Percentiles rank a stretch among this genome's conserved stretches.
Evolutionary conservation across 2,888 invertebrate genomes (phyloP).

Genomic region (Galerucella pusilla): DNA sequence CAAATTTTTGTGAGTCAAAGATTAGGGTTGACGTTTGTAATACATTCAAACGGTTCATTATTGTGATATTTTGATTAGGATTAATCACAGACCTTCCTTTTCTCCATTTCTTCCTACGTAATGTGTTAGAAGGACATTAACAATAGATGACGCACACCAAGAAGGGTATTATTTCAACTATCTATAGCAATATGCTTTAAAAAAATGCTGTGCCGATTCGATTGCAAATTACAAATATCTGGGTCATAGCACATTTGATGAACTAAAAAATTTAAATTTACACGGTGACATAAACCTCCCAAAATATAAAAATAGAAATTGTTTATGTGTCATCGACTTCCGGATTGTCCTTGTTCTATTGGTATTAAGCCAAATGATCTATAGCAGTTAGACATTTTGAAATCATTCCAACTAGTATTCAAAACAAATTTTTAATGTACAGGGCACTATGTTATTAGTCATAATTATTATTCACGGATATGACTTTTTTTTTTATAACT

Average conservation of each 20-base stretch:
- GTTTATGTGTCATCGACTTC: constrained; percentile 2
- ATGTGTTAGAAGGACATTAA: no score
- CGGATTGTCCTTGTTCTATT: not conserved
- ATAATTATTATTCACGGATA: not conserved
- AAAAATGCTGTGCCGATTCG: not conserved
- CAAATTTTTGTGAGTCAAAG: no score
- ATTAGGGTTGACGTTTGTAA: no score
- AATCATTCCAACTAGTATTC: not conserved
- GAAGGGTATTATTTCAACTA: no score
- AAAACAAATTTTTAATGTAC: not conserved
- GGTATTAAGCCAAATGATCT: constrained; percentile 4
- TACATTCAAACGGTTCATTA: no score
- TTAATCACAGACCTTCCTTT: no score
- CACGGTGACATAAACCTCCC: not conserved
- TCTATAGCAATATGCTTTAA: no score
- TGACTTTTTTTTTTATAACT: not conserved
- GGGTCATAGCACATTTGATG: not conserved
- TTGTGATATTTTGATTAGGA: no score
- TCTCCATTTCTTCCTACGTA: no score
- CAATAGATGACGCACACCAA: no score
- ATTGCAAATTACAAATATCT: not conserved
- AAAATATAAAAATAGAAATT: not conserved
- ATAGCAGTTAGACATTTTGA: not conserved
- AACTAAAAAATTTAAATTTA: not conserved
- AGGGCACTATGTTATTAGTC: not conserved